Evolutionary conservation across 2,888 invertebrate species (phyloP), one percentile per base, ranked within the genome.

Genomic region (Sisyra nigra): DNA sequence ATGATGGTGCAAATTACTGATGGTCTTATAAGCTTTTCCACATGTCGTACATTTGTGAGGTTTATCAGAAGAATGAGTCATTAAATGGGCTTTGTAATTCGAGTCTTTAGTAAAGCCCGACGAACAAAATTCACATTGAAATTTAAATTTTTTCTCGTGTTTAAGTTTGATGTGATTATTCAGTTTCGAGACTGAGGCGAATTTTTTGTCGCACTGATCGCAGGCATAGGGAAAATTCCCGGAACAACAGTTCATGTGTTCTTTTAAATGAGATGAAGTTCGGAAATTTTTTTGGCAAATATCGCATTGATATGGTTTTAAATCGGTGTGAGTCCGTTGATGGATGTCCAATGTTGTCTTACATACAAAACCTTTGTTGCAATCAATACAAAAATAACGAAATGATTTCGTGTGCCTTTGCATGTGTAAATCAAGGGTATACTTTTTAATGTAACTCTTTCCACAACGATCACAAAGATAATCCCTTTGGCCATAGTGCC

Each of bases 1-100:
- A 45, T 63, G 64, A 46, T 61, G 60, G 50, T 62, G 63, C 37
- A 64, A 53, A 49, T 64, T 63, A 44, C 60, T 59, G 37, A 57
- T 34, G 1, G 61, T 61, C 50, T 63, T 63, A 46, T 62, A 64
- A 9, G 52, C 50, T 49, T 60, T 62, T 10, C 55, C 52, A 44
- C 64, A 64, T 46, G 57, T 53, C 3, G 46, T 45, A 48, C 64
- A 64, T 10, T 52, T 44, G 44, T 55, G 61, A 47, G 60, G 59
- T 48, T 62, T 64, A n/a, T 58, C 58, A 1, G 58, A 53, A 33
- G 58, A 58, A 47, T 64, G 64, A 9, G 57, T 55, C 13, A 57
- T 48, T 53, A 58, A 60, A 47, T 64, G 64, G 2, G 57, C 52
- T 49, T 62, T 63, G 41, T 62, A 58, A 51, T 60, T 59, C 3